Evolutionary conservation across 2,888 invertebrate species (phyloP).

Genomic region (Aporophyla nigra): DNA sequence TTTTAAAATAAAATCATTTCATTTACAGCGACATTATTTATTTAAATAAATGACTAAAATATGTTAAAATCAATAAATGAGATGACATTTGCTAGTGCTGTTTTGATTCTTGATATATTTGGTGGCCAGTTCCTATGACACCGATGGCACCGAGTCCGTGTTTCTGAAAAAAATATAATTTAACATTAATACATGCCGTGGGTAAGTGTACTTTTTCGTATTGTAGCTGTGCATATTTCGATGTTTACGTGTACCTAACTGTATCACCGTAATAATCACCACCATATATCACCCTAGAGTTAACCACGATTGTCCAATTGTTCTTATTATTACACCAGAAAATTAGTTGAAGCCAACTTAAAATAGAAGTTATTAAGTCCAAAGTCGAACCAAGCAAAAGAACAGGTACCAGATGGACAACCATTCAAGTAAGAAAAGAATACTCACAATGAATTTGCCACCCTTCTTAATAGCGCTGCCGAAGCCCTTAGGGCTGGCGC

Average conservation of each 20-base stretch:
- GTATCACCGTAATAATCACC: too few relatives aligned
- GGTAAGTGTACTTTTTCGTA: background rate
- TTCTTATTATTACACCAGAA: too few relatives aligned
- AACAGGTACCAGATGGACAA: background rate
- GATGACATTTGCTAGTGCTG: slow-evolving; percentile 9
- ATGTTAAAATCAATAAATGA: background rate
- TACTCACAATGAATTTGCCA: too few relatives aligned
- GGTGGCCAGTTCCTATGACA: slow-evolving; percentile 68
- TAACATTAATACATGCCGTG: background rate
- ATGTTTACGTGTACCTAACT: too few relatives aligned
- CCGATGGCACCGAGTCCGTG: slow-evolving; percentile 69
- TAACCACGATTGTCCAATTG: too few relatives aligned
- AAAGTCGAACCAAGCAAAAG: too few relatives aligned
- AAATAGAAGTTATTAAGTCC: too few relatives aligned
- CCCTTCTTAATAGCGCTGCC: too few relatives aligned
- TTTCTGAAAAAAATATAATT: slow-evolving; percentile 34
- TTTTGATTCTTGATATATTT: slow-evolving; percentile 67
- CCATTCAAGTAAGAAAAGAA: background rate
- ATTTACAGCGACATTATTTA: background rate
- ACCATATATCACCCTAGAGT: too few relatives aligned
- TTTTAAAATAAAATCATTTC: background rate
- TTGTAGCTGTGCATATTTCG: too few relatives aligned
- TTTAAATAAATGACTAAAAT: background rate
- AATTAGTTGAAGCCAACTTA: too few relatives aligned
- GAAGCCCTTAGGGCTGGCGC: too few relatives aligned